These are phyloP conservation scores for Enhydra lutris DNA, from an alignment of 2,113 vertebrate species.

Conservation along the genomic window DNA sequence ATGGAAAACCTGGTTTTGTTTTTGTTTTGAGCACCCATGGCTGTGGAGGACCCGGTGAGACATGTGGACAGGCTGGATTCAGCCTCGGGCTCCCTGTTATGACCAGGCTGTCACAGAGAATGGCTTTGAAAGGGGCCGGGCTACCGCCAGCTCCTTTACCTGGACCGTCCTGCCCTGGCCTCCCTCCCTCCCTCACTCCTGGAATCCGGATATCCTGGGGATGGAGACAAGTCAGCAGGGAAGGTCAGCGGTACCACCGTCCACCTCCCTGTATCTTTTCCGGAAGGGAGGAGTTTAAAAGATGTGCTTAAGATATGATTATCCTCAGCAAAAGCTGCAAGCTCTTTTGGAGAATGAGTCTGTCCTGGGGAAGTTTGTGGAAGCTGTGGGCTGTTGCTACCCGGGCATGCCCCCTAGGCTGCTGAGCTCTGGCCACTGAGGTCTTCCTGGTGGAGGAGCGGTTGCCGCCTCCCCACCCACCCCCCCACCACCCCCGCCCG, in stretches of 20 bases:
- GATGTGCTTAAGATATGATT: background rate
- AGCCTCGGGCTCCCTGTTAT: background rate
- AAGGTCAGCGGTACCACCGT: background rate
- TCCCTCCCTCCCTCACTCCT: background rate
- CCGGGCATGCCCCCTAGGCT: background rate
- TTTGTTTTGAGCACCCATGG: background rate
- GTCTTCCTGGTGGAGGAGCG: background rate
- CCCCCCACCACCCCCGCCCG: background rate
- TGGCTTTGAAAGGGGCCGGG: background rate
- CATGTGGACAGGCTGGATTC: background rate
- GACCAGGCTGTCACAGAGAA: background rate
- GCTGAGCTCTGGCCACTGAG: background rate
- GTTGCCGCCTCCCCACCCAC: no score
- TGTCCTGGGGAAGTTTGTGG: background rate
- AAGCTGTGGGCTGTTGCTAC: background rate
- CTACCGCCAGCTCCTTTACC: background rate
- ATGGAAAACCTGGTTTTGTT: no score
- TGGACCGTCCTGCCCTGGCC: accelerated
- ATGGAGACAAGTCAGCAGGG: background rate
- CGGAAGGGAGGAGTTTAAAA: background rate
- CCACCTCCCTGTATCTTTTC: background rate
- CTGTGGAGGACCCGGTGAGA: background rate
- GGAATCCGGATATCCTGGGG: background rate
- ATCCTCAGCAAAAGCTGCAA: background rate
- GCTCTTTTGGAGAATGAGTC: background rate